Base-by-base conservation (phyloP, 2,888 invertebrate genomes). In the Dasysyrphus albostriatus region DNA sequence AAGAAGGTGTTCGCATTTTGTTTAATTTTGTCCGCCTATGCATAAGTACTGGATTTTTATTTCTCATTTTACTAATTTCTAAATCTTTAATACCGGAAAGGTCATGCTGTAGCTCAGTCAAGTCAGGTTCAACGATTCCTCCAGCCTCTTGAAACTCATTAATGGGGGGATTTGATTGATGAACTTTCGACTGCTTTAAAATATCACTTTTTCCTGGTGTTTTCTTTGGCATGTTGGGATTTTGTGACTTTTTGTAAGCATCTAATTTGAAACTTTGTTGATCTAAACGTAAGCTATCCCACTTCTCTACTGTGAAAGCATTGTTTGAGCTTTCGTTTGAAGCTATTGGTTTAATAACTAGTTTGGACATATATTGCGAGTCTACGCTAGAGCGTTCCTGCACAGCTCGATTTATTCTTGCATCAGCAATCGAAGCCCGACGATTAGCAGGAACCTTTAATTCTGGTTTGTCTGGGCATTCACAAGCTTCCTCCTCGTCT, bases 1-100 rank as follows among this genome's bases (percentile, higher is more conserved):
- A 98, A 72, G 98, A 98, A 7, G 97, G 97, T n/a, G 96, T 96
- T 49, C 96, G 93, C 12, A 94, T 94, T 91, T 96, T 96, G 89
- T 95, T 95, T 89, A 96, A 94, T 92, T 96, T 96, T 85, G 94
- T 94, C 67, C 95, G 94, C 44, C 95, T 93, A 89, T 95, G 95
- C 67, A 91, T 92, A 42, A 92, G 87, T 78, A 92, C 92, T 24
- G 92, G 90, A 89, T 92, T 92, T 88, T 92, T 92, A 88, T 90
- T 91, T 67, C 91, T 91, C 12, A 92, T 88, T 73, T 92, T 92
- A 75, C 91, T 90, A 74, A 92, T 91, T 83, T 92, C 92, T 32
- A 92, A 89, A 69, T 91, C 92, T 83, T 91, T 92, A 4, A 92
- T 88, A 5, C 91, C 91, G 10, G 90, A 76, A 58, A 83, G 56